Evolutionary conservation across 2,888 invertebrate genomes (phyloP).

Genomic region (Drosophila longiperda): DNA sequence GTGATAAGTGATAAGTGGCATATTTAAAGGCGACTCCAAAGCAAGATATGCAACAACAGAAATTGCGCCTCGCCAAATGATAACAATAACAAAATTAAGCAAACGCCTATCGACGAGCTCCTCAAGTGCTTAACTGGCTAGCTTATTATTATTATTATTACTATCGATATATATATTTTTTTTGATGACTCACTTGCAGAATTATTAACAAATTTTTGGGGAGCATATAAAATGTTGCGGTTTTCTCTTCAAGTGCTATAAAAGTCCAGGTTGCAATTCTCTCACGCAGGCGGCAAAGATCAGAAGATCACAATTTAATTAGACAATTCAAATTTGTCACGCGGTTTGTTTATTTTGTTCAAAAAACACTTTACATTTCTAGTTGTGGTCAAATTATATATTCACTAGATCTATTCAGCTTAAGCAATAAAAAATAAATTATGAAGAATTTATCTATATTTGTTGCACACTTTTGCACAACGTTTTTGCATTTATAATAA

Average conservation of each 20-base stretch:
- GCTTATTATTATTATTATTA: conserved; percentile 33
- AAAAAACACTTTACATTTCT: neutral
- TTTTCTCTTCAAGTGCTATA: conserved; percentile 14
- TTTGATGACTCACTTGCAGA: conserved; percentile 56
- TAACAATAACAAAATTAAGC: conserved; percentile 17
- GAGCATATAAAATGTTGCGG: conserved; percentile 40
- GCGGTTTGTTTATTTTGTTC: neutral
- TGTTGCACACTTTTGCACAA: neutral
- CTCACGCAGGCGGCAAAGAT: conserved; percentile 14
- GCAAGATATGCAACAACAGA: conserved; percentile 5
- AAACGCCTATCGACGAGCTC: conserved; percentile 40
- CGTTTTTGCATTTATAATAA: neutral
- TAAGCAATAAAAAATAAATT: neutral
- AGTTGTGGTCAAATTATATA: neutral
- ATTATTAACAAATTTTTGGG: conserved; percentile 16
- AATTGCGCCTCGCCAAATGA: conserved; percentile 29
- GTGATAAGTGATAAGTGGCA: conserved; percentile 2
- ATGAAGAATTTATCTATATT: neutral
- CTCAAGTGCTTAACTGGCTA: conserved; percentile 39
- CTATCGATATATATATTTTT: conserved; percentile 19
- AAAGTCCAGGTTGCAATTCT: conserved; percentile 4
- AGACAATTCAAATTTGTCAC: conserved; percentile 2
- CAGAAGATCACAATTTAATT: conserved; percentile 1
- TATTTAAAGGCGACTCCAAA: conserved; percentile 41
- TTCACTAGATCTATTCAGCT: neutral